Conservation (phyloP, 2,888 invertebrate genomes). For the Drosophila mayaguana region DNA sequence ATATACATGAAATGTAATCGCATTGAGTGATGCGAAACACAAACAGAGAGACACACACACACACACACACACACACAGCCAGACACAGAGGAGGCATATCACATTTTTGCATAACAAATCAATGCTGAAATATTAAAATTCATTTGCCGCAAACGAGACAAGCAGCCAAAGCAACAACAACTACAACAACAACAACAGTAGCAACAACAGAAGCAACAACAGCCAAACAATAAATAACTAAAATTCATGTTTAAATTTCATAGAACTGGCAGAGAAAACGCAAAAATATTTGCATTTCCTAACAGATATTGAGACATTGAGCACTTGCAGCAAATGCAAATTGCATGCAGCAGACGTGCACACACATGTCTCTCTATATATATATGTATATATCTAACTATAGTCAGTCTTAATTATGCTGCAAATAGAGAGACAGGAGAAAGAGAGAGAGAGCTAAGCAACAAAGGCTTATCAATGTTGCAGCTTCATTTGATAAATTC, state of each 20-base stretch:
- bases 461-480: constrained; percentile 59
- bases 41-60: constrained; percentile 17
- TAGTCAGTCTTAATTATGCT: constrained; percentile 44
- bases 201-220: constrained; percentile 18
- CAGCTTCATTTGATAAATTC: constrained; percentile 34
- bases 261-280: constrained; percentile 26
- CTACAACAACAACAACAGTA: constrained; percentile 29
- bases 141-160: constrained; percentile 73
- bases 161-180: constrained; percentile 30
- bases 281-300: constrained; percentile 67
- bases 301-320: constrained; percentile 59
- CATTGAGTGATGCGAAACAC: constrained; percentile 63
- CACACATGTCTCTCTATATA: not conserved
- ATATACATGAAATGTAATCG: constrained; percentile 61
- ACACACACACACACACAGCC: constrained; percentile 17
- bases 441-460: not conserved
- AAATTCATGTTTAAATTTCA: constrained; percentile 77
- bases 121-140: constrained; percentile 76
- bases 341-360: constrained; percentile 9
- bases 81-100: constrained; percentile 19
- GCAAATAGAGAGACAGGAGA: constrained; percentile 2
- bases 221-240: constrained; percentile 67
- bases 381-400: not conserved
- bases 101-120: constrained; percentile 78
- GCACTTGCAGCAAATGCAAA: constrained; percentile 58